A percentile compares a stretch with the other conserved stretches of the same genome.
Evolutionary conservation across 2,888 invertebrate species (phyloP).

Genomic region (Sinotaia quadrata): DNA sequence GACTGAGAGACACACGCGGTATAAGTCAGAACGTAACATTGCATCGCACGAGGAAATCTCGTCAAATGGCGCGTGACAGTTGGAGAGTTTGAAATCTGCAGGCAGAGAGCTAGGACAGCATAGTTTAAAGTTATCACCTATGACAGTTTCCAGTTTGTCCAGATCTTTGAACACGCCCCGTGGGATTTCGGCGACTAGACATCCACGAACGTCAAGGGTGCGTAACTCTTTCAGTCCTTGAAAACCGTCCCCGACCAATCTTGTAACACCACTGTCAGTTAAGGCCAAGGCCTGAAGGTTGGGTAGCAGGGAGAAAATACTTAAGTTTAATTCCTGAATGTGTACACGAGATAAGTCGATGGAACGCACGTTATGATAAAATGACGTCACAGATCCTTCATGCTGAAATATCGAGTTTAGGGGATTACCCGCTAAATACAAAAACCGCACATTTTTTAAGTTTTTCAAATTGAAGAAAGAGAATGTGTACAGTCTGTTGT

Average conservation of each 20-base stretch:
- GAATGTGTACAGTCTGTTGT: background rate
- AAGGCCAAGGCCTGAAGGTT: background rate
- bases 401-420: background rate
- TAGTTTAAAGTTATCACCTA: background rate
- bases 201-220: background rate
- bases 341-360: background rate
- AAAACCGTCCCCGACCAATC: background rate
- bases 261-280: background rate
- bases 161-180: background rate
- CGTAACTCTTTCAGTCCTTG: background rate
- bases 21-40: background rate
- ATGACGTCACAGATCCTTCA: too few relatives aligned
- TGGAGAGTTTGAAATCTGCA: background rate
- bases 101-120: background rate
- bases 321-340: background rate
- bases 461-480: background rate
- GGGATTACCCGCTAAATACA: background rate
- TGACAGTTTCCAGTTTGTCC: background rate
- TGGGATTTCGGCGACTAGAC: background rate
- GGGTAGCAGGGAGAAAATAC: too few relatives aligned
- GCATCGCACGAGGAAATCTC: background rate
- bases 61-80: background rate
- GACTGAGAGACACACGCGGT: background rate
- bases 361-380: too few relatives aligned
- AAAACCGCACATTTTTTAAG: background rate